A percentile compares a stretch with the other conserved stretches of the same genome.
These are phyloP conservation scores for Phocoena sinus DNA, from an alignment of 2,113 vertebrate species.

Conservation along the genomic window DNA sequence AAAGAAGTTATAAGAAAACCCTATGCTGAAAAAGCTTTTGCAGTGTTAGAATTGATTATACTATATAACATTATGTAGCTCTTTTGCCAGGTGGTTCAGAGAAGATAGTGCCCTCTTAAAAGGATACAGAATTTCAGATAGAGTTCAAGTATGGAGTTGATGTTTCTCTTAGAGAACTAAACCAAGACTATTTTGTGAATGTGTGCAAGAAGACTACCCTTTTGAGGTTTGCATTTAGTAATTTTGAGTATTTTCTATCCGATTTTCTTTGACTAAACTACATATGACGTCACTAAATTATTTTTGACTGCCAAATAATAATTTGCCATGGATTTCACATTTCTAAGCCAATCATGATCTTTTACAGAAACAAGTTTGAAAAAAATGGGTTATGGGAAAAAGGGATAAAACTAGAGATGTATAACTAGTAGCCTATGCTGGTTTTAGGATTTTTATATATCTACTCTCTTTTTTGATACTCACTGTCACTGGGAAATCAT, in stretches of 20 bases:
- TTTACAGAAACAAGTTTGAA: not conserved
- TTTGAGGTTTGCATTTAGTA: conserved; percentile 10
- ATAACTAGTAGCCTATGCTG: not conserved
- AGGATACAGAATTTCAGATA: not conserved
- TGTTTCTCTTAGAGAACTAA: not conserved
- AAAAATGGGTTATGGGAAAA: not conserved
- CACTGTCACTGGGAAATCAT: not conserved
- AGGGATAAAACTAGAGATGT: not conserved
- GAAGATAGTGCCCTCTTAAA: not conserved
- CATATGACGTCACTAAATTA: not conserved
- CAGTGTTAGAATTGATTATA: not conserved
- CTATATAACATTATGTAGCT: not conserved
- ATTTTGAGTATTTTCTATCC: conserved; percentile 14
- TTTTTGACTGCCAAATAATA: conserved; percentile 20
- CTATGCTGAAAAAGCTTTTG: not conserved
- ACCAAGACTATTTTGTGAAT: not conserved
- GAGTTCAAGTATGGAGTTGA: not conserved
- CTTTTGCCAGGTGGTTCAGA: not conserved
- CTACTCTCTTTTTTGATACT: not conserved
- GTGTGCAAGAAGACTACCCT: not conserved
- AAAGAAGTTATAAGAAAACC: conserved; percentile 1
- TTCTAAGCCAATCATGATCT: not conserved
- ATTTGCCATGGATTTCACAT: not conserved
- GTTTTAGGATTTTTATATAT: not conserved
- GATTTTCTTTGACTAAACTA: not conserved